Evolutionary conservation across 2,113 vertebrate species (phyloP), one percentile per base, ranked within the genome.

Genomic region (Dunckerocampus dactyliophorus): DNA sequence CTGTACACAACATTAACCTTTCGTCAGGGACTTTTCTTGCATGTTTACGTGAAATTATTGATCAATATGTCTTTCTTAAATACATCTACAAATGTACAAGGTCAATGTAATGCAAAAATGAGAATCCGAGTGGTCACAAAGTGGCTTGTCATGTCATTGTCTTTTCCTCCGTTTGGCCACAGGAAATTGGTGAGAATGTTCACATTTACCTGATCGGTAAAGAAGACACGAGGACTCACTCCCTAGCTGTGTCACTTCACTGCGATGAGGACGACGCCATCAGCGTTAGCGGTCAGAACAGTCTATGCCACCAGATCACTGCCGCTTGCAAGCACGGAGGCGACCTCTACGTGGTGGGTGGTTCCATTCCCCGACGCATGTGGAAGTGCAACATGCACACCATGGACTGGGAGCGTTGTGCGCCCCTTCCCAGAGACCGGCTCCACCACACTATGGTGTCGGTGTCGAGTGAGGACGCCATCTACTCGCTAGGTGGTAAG

Each of bases 321-420:
- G 96, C 97, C 0, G 96, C 97, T 76, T 99, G 97, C 89, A 99
- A 99, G 82, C 96, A 99, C 0, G 95, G 95, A 0, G 90, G 92
- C 0, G 97, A 99, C 89, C 89, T 99, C 2, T 99, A 99, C 0
- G 97, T 99, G 1, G 96, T 98, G 0, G 97, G 97, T 0, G 97
- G 97, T 19, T 98, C 97, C 59, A 98, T 99, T 47, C 96, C 96
- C 0, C 92, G 97, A 0, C 94, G 97, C 72, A 99, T 99, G 97
- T 99, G 97, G 97, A 99, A 98, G 71, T 99, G 97, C 84, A 99
- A 99, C 89, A 99, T 98, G 43, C 94, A 94, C 0, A 96, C 96
- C 0, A 94, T 98, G 90, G 97, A 99, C 92, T 99, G 97, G 97
- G 97, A 99, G 69, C 93, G 95, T 79, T 99, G 97, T 9, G 97